Conservation (phyloP, 1,140 invertebrate species). For the Streblospio benedicti region DNA sequence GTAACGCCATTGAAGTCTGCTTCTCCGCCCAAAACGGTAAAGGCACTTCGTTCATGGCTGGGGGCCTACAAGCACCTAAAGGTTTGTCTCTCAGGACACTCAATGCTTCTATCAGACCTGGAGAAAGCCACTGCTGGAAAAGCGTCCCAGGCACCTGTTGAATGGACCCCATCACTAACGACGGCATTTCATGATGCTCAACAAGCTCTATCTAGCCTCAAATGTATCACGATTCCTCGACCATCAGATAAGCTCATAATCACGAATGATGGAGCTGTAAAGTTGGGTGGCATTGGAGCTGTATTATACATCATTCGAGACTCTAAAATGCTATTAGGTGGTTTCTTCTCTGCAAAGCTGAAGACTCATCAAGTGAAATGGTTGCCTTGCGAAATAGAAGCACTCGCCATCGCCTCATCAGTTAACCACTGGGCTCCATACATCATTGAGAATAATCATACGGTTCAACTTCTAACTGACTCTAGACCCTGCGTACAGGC, state of each 20-base stretch:
- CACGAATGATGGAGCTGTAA: constrained; percentile 18
- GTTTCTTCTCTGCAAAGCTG: constrained; percentile 20
- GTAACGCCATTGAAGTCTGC: not conserved
- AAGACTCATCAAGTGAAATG: constrained; percentile 17
- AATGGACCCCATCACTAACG: constrained; percentile 15
- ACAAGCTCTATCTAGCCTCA: too few relatives aligned
- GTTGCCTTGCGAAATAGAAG: constrained; percentile 24
- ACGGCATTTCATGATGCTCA: constrained; percentile 4
- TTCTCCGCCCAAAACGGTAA: not conserved
- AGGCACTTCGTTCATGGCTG: too few relatives aligned
- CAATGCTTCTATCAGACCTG: too few relatives aligned
- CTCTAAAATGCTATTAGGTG: constrained; percentile 5
- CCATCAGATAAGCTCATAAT: too few relatives aligned
- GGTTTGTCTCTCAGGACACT: too few relatives aligned
- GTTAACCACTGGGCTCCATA: constrained; percentile 21
- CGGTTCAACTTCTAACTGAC: constrained; percentile 18
- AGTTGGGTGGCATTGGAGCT: constrained; percentile 13
- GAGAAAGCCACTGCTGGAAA: too few relatives aligned
- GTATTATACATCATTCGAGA: constrained; percentile 18
- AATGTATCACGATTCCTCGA: not conserved
- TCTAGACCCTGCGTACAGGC: constrained; percentile 25
- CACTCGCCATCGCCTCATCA: constrained; percentile 18
- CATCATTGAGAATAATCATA: constrained; percentile 16
- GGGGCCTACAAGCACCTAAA: too few relatives aligned
- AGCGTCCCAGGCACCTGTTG: constrained; percentile 18